phyloP scores from a whole-genome alignment of 2,888 invertebrate genomes.

The Folsomia candida region DNA sequence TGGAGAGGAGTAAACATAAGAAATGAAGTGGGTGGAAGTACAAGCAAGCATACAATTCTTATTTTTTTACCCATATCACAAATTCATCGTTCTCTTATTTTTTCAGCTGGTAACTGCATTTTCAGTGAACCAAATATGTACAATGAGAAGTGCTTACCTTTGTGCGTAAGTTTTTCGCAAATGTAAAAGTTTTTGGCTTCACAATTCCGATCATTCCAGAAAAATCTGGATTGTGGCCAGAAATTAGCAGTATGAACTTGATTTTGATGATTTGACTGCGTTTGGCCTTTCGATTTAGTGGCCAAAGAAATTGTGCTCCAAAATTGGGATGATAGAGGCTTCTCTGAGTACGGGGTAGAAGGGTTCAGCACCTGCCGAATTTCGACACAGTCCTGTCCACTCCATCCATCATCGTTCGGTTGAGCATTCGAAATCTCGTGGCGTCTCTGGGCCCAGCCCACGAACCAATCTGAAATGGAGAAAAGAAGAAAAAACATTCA shows the following conservation, averaged over 20 bases:
- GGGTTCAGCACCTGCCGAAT: constrained; percentile 49
- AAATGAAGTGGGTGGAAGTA: too few relatives aligned
- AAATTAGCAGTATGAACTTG: constrained; percentile 16
- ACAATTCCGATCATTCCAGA: constrained; percentile 51
- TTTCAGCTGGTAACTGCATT: too few relatives aligned
- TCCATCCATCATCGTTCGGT: constrained; percentile 55
- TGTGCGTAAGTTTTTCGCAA: constrained; percentile 45
- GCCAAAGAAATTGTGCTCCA: not conserved
- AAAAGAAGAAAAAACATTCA: not conserved
- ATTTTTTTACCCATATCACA: too few relatives aligned
- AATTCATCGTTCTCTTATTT: too few relatives aligned
- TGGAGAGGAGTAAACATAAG: too few relatives aligned
- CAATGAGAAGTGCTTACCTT: constrained; percentile 39
- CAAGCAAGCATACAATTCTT: too few relatives aligned
- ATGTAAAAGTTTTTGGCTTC: constrained; percentile 49
- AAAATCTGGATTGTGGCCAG: constrained; percentile 37
- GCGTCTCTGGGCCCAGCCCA: constrained; percentile 53
- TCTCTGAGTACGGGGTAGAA: constrained; percentile 11
- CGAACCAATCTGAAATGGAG: constrained; percentile 54
- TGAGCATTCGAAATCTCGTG: constrained; percentile 51
- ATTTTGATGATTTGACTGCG: constrained; percentile 16
- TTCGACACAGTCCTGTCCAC: constrained; percentile 55
- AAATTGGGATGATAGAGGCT: not conserved
- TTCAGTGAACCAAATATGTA: too few relatives aligned
- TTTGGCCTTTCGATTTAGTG: constrained; percentile 10